These are phyloP conservation scores for Neomorphus geoffroyi DNA, from an alignment of 2,797 vertebrate genomes.

Conservation along the genomic window DNA sequence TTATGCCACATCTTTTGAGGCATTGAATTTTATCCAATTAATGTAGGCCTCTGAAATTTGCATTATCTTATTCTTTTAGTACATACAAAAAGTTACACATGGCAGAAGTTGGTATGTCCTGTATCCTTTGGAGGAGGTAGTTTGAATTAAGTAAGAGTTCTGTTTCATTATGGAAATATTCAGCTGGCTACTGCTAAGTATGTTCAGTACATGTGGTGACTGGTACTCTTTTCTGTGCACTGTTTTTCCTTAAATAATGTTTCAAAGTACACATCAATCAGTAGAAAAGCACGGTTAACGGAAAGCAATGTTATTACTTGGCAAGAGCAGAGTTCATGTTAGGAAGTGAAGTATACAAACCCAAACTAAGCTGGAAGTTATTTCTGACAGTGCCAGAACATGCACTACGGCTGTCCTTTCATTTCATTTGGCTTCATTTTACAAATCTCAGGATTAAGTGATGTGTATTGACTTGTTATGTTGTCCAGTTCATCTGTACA, in stretches of 20 bases:
- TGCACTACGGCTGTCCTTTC: not conserved
- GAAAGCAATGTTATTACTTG: not conserved
- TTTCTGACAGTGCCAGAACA: not conserved
- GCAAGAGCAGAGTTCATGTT: not conserved
- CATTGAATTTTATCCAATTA: not conserved
- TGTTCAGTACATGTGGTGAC: not conserved
- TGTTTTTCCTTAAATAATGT: not conserved
- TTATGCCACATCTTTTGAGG: not conserved
- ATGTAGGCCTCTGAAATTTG: not conserved
- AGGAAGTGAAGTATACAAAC: not conserved
- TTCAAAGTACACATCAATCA: not conserved
- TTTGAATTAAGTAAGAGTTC: not conserved
- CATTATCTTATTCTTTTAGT: not conserved
- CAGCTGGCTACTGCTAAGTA: not conserved
- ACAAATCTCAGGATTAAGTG: not conserved
- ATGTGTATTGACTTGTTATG: not conserved
- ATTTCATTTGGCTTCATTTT: not conserved
- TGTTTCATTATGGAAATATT: not conserved
- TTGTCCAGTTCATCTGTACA: not conserved
- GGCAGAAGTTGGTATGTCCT: not conserved
- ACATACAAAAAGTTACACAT: not conserved
- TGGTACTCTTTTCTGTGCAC: not conserved
- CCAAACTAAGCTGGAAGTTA: not conserved
- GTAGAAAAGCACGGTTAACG: not conserved
- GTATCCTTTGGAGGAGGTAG: not conserved